phyloP scores from a whole-genome alignment of 2,797 vertebrate species.

The Alcedo quadribrachys region DNA sequence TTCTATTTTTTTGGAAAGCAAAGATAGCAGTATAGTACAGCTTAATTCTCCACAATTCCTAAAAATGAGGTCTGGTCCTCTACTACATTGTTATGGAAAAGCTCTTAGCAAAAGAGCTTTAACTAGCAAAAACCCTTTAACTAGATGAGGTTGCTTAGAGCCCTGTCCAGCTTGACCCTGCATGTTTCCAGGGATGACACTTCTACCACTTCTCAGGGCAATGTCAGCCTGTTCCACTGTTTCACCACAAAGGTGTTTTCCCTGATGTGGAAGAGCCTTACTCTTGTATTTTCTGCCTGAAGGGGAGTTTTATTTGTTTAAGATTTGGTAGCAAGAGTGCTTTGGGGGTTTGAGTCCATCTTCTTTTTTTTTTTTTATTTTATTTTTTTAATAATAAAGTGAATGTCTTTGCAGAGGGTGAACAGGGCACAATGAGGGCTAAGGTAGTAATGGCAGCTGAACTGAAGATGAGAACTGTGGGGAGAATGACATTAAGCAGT shows the following conservation, averaged over 20 bases:
- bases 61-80: neutral
- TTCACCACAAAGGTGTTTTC: neutral
- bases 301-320: neutral
- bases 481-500: neutral
- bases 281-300: neutral
- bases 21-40: neutral
- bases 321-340: neutral
- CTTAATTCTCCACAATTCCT: neutral
- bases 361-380: neutral
- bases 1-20: neutral
- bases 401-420: accelerated
- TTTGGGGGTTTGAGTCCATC: neutral
- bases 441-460: neutral
- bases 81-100: neutral
- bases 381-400: too few species aligned
- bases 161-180: neutral
- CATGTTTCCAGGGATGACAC: neutral
- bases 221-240: neutral
- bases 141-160: neutral
- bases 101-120: neutral
- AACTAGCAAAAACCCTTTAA: neutral
- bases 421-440: neutral
- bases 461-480: neutral
- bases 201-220: neutral
- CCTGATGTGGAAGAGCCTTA: neutral